These are phyloP conservation scores for Phainopepla nitens DNA, from an alignment of 2,113 vertebrate species.

Conservation along the genomic window DNA sequence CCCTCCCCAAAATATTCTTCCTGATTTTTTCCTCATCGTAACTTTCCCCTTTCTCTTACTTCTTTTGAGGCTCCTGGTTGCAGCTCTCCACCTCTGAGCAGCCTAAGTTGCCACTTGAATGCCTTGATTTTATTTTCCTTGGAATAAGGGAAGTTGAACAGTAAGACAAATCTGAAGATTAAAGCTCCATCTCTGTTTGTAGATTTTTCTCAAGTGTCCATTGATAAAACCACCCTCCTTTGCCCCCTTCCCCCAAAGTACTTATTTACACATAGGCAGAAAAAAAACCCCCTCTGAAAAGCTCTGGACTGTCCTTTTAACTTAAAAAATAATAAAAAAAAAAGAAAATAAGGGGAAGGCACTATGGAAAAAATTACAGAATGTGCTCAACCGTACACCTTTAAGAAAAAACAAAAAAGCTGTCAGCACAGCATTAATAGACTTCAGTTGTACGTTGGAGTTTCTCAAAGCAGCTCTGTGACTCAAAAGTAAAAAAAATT, in stretches of 20 bases:
- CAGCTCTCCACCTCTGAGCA: conserved; percentile 3
- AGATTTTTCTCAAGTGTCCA: conserved; percentile 35
- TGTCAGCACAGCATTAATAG: conserved; percentile 37
- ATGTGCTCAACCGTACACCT: conserved; percentile 64
- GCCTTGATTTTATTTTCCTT: conserved; percentile 14
- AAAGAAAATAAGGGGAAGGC: conserved; percentile 72
- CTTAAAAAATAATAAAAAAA: conserved; percentile 58
- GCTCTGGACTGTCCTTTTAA: conserved; percentile 71
- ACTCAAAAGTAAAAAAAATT: not conserved
- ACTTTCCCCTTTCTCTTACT: not conserved
- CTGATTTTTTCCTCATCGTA: not conserved
- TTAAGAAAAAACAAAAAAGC: conserved; percentile 51
- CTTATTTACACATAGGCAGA: conserved; percentile 69
- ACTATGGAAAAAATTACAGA: conserved; percentile 71
- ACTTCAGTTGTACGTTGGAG: conserved; percentile 22
- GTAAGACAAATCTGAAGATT: conserved; percentile 40
- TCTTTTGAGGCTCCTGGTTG: conserved; percentile 1
- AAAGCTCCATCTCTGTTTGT: conserved; percentile 57
- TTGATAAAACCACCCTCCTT: conserved; percentile 18
- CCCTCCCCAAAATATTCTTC: conserved; percentile 6
- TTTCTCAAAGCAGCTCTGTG: conserved; percentile 55
- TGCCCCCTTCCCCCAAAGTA: conserved; percentile 11
- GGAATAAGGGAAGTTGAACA: conserved; percentile 48
- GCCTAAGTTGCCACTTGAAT: conserved; percentile 14
- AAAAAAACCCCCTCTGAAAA: conserved; percentile 40